Evolutionary conservation across 2,113 vertebrate genomes (phyloP).

Genomic region (Circaetus gallicus): DNA sequence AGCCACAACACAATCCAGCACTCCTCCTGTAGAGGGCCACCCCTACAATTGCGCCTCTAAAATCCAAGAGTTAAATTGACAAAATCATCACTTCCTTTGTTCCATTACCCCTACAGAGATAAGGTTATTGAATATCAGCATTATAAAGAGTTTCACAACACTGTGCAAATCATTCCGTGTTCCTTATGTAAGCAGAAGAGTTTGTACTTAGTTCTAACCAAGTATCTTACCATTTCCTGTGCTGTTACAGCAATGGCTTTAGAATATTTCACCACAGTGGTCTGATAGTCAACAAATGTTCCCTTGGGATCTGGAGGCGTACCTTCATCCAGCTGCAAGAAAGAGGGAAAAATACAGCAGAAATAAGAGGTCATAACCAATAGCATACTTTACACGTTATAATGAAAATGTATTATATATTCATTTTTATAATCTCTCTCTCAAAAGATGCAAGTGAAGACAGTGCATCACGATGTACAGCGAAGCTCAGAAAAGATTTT

Average conservation of each 20-base stretch:
- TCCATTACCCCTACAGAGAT: not conserved
- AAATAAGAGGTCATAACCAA: not conserved
- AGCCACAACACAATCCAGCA: not conserved
- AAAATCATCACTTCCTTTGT: not conserved
- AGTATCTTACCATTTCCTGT: slow-evolving; percentile 93
- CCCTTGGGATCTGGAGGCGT: slow-evolving; percentile 92
- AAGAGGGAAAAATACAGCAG: not conserved
- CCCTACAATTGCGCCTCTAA: rapidly evolving
- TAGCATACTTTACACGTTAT: not conserved
- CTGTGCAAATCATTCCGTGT: rapidly evolving
- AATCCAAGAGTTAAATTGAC: not conserved
- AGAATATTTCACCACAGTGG: slow-evolving; percentile 96
- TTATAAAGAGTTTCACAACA: not conserved
- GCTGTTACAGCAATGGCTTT: slow-evolving; percentile 96
- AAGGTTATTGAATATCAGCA: not conserved
- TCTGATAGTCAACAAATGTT: slow-evolving; percentile 97
- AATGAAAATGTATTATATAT: not conserved
- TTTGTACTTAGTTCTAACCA: not conserved
- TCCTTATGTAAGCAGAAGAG: not conserved
- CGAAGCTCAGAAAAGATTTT: not conserved
- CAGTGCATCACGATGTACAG: rapidly evolving
- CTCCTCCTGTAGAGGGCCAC: not conserved
- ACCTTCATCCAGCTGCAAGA: slow-evolving; percentile 89
- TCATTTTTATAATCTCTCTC: not conserved
- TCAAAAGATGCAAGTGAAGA: not conserved